Conservation (phyloP, 2,888 invertebrate species). For the Torymus auratus region DNA sequence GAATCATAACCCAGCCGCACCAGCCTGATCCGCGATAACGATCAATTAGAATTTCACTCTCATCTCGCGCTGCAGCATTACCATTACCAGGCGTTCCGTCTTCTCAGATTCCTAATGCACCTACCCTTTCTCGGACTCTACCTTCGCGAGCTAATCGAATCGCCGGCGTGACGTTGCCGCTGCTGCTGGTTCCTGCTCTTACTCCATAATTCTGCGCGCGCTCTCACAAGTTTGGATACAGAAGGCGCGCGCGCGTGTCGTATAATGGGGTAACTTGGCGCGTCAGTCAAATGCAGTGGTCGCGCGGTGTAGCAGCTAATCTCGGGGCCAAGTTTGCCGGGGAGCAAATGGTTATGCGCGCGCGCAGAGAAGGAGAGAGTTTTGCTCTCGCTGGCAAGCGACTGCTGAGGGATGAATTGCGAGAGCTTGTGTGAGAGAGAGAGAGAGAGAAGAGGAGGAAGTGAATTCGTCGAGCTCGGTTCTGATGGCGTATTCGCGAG, state of each 20-base stretch:
- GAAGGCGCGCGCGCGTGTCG: conserved; percentile 16
- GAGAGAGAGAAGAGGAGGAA: conserved; percentile 43
- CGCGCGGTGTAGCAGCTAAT: conserved; percentile 61
- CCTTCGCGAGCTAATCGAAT: conserved; percentile 33
- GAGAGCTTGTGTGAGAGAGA: conserved; percentile 42
- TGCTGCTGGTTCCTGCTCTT: too few species aligned
- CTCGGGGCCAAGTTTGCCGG: conserved; percentile 46
- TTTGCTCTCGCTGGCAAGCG: conserved; percentile 7
- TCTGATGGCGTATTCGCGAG: background rate
- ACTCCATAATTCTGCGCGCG: background rate
- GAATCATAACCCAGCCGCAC: too few species aligned
- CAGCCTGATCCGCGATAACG: too few species aligned
- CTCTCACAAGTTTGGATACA: conserved; percentile 23
- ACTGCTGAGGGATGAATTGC: conserved; percentile 5
- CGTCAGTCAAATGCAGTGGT: conserved; percentile 56
- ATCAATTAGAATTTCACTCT: too few species aligned
- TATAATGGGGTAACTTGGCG: conserved; percentile 52
- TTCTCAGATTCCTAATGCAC: too few species aligned
- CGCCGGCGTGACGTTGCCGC: conserved; percentile 13
- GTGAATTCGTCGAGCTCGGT: background rate
- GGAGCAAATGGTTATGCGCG: too few species aligned
- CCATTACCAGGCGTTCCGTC: too few species aligned
- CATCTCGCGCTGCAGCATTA: too few species aligned
- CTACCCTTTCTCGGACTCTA: conserved; percentile 9
- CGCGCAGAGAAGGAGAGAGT: conserved; percentile 18